phyloP scores from a whole-genome alignment of 2,113 vertebrate species.

The Alouatta palliata region DNA sequence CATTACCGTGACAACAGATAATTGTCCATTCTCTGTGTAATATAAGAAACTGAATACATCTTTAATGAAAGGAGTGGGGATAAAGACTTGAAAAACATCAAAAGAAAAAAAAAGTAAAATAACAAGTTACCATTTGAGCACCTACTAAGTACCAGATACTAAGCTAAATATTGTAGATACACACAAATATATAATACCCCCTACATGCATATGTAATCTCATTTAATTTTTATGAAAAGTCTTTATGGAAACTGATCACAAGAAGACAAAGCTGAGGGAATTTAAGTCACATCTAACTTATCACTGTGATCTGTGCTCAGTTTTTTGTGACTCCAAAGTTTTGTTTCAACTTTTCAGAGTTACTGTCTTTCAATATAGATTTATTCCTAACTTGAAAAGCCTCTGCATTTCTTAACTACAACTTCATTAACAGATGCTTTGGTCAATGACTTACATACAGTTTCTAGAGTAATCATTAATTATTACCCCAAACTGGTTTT shows the following conservation, averaged over 20 bases:
- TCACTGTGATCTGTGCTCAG: neutral
- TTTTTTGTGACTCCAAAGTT: neutral
- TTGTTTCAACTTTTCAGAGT: neutral
- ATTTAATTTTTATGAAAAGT: neutral
- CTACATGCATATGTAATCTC: neutral
- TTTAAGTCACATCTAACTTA: neutral
- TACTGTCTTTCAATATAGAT: neutral
- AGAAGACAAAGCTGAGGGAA: neutral
- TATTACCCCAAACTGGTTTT: neutral
- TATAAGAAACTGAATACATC: neutral
- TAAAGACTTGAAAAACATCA: neutral
- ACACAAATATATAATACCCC: neutral
- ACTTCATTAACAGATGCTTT: constrained; percentile 25
- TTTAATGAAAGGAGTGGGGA: neutral
- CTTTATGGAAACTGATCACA: neutral
- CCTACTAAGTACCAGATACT: neutral
- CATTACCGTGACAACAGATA: neutral
- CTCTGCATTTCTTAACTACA: neutral
- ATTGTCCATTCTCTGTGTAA: neutral
- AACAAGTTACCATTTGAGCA: neutral
- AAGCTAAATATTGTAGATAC: neutral
- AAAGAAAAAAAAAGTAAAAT: neutral
- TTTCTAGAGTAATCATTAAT: constrained; percentile 17
- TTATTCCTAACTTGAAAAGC: neutral
- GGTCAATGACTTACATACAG: neutral